A percentile compares a stretch with the other conserved stretches of the same genome.
Conservation (phyloP, 2,113 vertebrate species). For the Oncorhynchus clarkii region DNA sequence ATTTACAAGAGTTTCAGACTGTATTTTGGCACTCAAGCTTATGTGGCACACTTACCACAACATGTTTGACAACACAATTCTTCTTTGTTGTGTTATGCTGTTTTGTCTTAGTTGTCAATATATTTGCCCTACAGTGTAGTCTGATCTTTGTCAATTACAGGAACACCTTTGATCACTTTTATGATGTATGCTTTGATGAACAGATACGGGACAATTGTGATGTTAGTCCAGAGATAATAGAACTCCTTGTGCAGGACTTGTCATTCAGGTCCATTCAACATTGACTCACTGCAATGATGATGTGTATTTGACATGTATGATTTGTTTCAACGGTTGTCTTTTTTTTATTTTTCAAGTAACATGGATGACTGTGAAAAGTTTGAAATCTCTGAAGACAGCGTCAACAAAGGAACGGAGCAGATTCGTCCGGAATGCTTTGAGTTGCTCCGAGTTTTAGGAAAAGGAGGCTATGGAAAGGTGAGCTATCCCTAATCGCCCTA, state of each 20-base stretch:
- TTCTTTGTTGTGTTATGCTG: no score
- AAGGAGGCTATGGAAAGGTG: constrained; percentile 99
- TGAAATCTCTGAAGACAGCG: constrained; percentile 97
- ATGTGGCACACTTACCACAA: no score
- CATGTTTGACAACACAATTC: no score
- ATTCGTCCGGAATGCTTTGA: constrained; percentile 98
- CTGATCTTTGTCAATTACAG: background rate
- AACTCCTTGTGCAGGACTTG: no score
- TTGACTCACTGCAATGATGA: no score
- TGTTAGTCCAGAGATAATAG: no score
- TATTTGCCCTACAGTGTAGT: background rate
- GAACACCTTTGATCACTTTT: no score
- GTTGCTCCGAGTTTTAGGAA: constrained; percentile 92
- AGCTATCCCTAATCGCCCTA: constrained; percentile 35
- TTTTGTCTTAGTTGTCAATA: background rate
- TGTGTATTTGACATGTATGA: no score
- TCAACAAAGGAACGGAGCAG: constrained; percentile 97
- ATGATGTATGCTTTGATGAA: no score
- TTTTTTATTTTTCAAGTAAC: constrained; percentile 72
- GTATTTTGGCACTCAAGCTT: no score
- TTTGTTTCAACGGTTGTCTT: background rate
- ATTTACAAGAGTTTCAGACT: background rate
- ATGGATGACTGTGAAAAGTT: constrained; percentile 99
- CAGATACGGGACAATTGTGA: no score
- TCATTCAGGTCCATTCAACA: no score